Evolutionary conservation across 2,113 vertebrate species (phyloP).

Genomic region (Alosa alosa): DNA sequence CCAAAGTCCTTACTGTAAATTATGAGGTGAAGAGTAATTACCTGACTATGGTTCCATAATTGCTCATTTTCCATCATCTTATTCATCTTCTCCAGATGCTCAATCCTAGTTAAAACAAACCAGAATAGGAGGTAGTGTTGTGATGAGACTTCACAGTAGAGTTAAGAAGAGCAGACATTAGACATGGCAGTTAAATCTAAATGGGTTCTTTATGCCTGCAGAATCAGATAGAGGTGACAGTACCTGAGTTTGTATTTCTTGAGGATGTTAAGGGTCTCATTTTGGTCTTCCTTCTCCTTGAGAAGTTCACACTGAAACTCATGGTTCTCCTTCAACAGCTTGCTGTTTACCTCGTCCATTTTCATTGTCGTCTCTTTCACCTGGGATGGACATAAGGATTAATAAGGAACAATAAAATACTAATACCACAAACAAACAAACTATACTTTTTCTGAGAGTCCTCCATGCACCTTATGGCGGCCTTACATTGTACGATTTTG

Average conservation of each 20-base stretch:
- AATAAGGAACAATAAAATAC: too few species aligned
- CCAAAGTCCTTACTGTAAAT: too few species aligned
- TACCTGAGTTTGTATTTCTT: slow-evolving; percentile 49
- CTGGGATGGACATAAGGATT: background rate
- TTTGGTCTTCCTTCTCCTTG: slow-evolving; percentile 46
- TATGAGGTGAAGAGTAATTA: background rate
- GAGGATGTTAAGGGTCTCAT: slow-evolving; percentile 35
- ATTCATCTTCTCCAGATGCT: slow-evolving; percentile 57
- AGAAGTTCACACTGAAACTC: slow-evolving; percentile 47
- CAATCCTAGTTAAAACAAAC: slow-evolving; percentile 42
- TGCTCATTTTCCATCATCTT: slow-evolving; percentile 40
- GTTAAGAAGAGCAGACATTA: background rate
- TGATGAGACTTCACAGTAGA: background rate
- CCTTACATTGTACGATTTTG: too few species aligned
- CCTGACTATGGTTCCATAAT: background rate
- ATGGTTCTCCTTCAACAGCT: slow-evolving; percentile 54
- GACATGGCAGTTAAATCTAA: too few species aligned
- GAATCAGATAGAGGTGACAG: too few species aligned
- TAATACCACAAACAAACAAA: too few species aligned
- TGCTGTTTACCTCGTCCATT: slow-evolving; percentile 54
- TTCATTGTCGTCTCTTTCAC: slow-evolving; percentile 35
- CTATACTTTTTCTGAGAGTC: too few species aligned
- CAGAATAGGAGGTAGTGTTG: background rate
- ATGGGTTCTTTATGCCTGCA: too few species aligned
- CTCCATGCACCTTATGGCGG: too few species aligned